phyloP scores from a whole-genome alignment of 1,140 invertebrate species.

The Cotesia glomerata region DNA sequence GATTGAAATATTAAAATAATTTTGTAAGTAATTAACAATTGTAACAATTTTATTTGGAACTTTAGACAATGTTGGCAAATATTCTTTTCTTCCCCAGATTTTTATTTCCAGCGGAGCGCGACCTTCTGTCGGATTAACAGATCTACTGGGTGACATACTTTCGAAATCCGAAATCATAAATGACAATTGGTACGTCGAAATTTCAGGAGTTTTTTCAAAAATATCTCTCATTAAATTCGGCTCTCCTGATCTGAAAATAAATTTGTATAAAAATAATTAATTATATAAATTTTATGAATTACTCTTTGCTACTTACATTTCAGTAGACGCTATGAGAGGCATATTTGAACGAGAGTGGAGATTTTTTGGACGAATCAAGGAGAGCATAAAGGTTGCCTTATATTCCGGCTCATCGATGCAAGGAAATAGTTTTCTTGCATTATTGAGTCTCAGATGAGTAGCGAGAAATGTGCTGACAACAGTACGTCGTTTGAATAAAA shows the following conservation, averaged over 20 bases:
- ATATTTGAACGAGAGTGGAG: conserved; percentile 72
- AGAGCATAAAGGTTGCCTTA: conserved; percentile 76
- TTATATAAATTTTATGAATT: too few relatives aligned
- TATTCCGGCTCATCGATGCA: conserved; percentile 91
- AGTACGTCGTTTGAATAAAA: conserved; percentile 29
- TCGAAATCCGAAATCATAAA: conserved; percentile 79
- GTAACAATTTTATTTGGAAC: conserved; percentile 69
- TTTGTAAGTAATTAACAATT: conserved; percentile 71
- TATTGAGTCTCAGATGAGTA: conserved; percentile 81
- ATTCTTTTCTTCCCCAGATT: conserved; percentile 78
- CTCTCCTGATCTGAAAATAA: conserved; percentile 50
- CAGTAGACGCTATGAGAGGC: conserved; percentile 63
- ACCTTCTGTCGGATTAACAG: conserved; percentile 49
- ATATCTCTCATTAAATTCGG: conserved; percentile 69
- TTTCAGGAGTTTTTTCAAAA: conserved; percentile 76
- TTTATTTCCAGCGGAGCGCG: conserved; percentile 59
- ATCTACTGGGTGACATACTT: conserved; percentile 46
- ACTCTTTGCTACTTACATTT: conserved; percentile 66
- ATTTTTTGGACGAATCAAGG: conserved; percentile 67
- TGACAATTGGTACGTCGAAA: conserved; percentile 87
- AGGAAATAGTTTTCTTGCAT: conserved; percentile 86
- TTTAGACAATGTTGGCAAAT: conserved; percentile 67
- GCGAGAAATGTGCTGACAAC: conserved; percentile 68
- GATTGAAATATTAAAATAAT: conserved; percentile 74
- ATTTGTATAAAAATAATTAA: not conserved